phyloP scores from a whole-genome alignment of 2,797 vertebrate species.

The Alfaro cultratus region DNA sequence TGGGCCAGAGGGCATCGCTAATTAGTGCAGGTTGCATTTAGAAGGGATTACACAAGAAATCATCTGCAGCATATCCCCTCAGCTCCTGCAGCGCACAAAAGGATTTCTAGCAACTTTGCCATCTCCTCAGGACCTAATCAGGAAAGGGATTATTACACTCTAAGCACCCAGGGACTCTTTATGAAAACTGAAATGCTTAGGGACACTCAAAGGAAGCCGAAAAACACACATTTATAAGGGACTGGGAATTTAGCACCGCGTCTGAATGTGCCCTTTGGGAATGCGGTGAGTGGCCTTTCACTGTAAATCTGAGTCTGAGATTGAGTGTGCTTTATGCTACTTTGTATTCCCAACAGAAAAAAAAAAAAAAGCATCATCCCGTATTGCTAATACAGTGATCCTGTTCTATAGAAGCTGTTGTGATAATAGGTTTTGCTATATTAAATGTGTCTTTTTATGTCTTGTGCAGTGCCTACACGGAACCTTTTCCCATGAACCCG shows the following conservation, averaged over 20 bases:
- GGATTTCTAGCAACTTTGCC: slow-evolving; percentile 57
- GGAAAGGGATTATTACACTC: slow-evolving; percentile 63
- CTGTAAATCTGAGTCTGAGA: slow-evolving; percentile 12
- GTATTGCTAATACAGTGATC: slow-evolving; percentile 1
- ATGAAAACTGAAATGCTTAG: slow-evolving; percentile 49
- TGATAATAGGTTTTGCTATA: background rate
- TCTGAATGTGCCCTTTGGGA: slow-evolving; percentile 23
- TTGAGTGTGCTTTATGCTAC: slow-evolving; percentile 8
- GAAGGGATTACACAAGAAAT: slow-evolving; percentile 64
- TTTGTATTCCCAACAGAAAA: slow-evolving; percentile 6
- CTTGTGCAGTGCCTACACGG: slow-evolving; percentile 89
- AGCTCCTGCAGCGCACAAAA: slow-evolving; percentile 42
- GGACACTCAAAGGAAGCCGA: slow-evolving; percentile 54
- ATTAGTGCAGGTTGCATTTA: slow-evolving; percentile 65
- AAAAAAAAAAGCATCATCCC: background rate
- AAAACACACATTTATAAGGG: slow-evolving; percentile 32
- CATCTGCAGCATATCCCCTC: slow-evolving; percentile 42
- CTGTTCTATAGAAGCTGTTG: background rate
- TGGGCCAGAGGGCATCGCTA: slow-evolving; percentile 57
- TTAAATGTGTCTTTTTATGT: slow-evolving; percentile 16
- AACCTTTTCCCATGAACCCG: slow-evolving; percentile 90
- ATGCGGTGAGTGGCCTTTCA: slow-evolving; percentile 15
- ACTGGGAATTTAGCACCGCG: slow-evolving; percentile 32
- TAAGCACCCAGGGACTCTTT: slow-evolving; percentile 40
- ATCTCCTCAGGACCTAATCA: slow-evolving; percentile 48